A percentile compares a stretch with the other conserved stretches of the same genome.
Evolutionary conservation across 2,888 invertebrate genomes (phyloP).

Genomic region (Ptychoptera contaminata): DNA sequence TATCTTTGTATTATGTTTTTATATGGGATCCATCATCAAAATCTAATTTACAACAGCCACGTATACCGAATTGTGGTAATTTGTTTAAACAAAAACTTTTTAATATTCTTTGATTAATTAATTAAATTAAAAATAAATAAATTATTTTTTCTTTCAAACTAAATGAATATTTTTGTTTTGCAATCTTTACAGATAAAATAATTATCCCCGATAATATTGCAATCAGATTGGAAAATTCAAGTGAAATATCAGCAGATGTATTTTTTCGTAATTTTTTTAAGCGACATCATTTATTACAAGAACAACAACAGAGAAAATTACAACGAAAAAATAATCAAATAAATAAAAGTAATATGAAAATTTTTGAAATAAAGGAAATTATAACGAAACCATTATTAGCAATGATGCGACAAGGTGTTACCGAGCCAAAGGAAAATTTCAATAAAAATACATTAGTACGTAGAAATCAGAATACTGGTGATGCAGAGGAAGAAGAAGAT

Average conservation of each 20-base stretch:
- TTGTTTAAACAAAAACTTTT: too few species aligned
- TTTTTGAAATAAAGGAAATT: too few species aligned
- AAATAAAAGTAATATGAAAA: too few species aligned
- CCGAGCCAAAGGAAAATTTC: too few species aligned
- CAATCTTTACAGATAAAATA: constrained; percentile 29
- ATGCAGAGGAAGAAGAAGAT: constrained; percentile 1
- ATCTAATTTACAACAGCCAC: constrained; percentile 27
- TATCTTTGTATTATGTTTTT: constrained; percentile 87
- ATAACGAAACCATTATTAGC: too few species aligned
- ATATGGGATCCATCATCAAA: constrained; percentile 67
- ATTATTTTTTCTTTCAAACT: not conserved
- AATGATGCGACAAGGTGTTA: too few species aligned
- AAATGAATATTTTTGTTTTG: not conserved
- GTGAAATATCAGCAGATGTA: constrained; percentile 28
- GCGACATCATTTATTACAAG: not conserved
- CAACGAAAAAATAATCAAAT: too few species aligned
- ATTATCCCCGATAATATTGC: constrained; percentile 31
- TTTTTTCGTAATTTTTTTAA: constrained; percentile 23
- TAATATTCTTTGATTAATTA: not conserved
- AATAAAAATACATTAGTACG: too few species aligned
- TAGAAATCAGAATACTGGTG: not conserved
- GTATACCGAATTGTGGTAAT: constrained; percentile 27
- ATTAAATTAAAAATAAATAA: not conserved
- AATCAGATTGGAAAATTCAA: constrained; percentile 26
- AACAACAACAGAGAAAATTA: not conserved